These are phyloP conservation scores for Rhagophthalmus giganteus DNA, from an alignment of 2,888 invertebrate species.

Conservation along the genomic window DNA sequence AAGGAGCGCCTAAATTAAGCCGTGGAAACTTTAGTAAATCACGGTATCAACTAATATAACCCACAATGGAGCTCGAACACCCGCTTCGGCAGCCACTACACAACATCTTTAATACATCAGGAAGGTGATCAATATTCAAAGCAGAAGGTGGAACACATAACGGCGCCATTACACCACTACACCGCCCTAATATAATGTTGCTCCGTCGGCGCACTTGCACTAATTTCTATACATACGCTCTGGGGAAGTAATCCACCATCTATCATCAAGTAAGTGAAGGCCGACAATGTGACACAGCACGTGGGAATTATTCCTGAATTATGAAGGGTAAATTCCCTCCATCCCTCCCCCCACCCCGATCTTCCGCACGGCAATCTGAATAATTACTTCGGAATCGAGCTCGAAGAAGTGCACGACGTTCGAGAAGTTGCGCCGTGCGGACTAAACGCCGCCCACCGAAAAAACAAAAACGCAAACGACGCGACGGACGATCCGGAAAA, in stretches of 20 bases:
- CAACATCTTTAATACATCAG: conserved; percentile 32
- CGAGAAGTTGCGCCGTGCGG: too few relatives aligned
- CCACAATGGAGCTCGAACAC: conserved; percentile 24
- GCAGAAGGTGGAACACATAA: conserved; percentile 30
- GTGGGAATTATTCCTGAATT: conserved; percentile 21
- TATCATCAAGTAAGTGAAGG: conserved; percentile 30
- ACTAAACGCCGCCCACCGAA: too few relatives aligned
- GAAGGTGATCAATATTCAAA: conserved; percentile 32
- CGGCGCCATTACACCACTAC: conserved; percentile 30
- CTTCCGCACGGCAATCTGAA: conserved; percentile 8
- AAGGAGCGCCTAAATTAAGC: conserved; percentile 24
- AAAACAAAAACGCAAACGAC: too few relatives aligned
- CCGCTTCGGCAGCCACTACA: conserved; percentile 29
- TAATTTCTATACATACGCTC: conserved; percentile 31
- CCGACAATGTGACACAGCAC: conserved; percentile 23
- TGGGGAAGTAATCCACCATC: conserved; percentile 31
- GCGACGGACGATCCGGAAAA: too few relatives aligned
- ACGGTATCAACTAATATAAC: conserved; percentile 26
- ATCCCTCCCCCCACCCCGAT: too few relatives aligned
- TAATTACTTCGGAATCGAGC: conserved; percentile 8
- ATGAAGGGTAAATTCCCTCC: conserved; percentile 12
- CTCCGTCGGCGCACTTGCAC: conserved; percentile 24
- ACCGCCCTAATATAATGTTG: conserved; percentile 28
- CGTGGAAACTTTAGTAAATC: conserved; percentile 26
- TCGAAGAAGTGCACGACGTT: too few relatives aligned